A percentile compares a stretch with the other conserved stretches of the same genome.
Conservation (phyloP, 1,140 invertebrate genomes). For the Lasaia peninsularis region DNA sequence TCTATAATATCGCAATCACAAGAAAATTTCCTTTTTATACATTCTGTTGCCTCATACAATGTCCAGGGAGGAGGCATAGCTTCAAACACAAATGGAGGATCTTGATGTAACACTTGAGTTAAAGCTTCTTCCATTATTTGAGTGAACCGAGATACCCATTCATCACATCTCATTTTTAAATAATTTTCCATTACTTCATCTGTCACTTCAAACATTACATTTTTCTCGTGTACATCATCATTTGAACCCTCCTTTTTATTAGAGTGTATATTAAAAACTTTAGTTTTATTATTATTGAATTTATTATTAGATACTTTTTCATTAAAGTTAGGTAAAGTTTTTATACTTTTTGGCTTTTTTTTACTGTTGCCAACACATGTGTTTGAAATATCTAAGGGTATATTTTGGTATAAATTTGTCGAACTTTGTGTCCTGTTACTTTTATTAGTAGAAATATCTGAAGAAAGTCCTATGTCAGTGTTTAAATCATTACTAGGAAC, state of each 20-base stretch:
- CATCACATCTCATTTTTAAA: conserved; percentile 45
- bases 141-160: conserved; percentile 56
- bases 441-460: neutral
- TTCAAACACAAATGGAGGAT: conserved; percentile 27
- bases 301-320: neutral
- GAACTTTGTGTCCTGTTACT: neutral
- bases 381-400: neutral
- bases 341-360: neutral
- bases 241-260: neutral
- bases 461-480: neutral
- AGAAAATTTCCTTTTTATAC: conserved; percentile 42
- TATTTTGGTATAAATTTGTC: neutral
- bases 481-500: neutral
- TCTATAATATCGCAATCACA: conserved; percentile 34
- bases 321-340: neutral
- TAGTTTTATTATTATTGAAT: neutral
- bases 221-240: conserved; percentile 23
- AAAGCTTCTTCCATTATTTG: conserved; percentile 66
- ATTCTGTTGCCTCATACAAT: conserved; percentile 50
- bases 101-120: conserved; percentile 41
- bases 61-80: conserved; percentile 48
- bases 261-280: neutral
- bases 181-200: conserved; percentile 42
- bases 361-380: neutral
- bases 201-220: conserved; percentile 51